Evolutionary conservation across 2,888 invertebrate species (phyloP), one percentile per base, ranked within the genome.

Genomic region (Malthinus seriepunctatus): DNA sequence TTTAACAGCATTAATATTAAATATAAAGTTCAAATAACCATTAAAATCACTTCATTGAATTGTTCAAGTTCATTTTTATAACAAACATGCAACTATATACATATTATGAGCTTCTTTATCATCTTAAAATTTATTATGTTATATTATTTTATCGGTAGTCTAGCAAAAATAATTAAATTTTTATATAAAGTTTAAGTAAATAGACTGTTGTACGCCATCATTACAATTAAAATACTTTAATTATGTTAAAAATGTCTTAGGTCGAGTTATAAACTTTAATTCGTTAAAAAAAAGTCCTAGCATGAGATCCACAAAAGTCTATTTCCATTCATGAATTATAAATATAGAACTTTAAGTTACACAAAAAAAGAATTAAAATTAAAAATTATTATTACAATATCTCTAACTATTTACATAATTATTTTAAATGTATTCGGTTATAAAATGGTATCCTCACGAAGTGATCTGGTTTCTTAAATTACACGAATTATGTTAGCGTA

Each of bases 71-170:
- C 39, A 42, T 42, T 39, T 42, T 23, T 23, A 23, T 42, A 42
- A 42, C 39, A 42, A 42, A 15, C 39, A 42, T 42, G 39, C 39
- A 42, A 42, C 23, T 42, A 42, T 42, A n/a, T 42, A 42, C 39
- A 42, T 42, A 15, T 42, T 42, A 42, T 42, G 39, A 42, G 39
- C 39, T 42, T 14, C 23, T 42, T 15, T 42, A 42, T 42, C 23
- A 15, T 42, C 14, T 42, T 15, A 42, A 15, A n/a, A n/a, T n/a
- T n/a, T n/a, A 11, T 42, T 42, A 15, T 15, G 15, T 42, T 42
- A 14, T 6, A 42, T 42, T 42, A 39, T 39, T 42, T 9, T n/a
- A 42, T 42, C 39, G 23, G 39, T 23, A 42, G 39, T 42, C 39
- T 42, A 42, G 39, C 39, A 42, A 42, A 23, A 42, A 42, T 42